phyloP scores from a whole-genome alignment of 2,888 invertebrate species.

The Drosophila mettleri region DNA sequence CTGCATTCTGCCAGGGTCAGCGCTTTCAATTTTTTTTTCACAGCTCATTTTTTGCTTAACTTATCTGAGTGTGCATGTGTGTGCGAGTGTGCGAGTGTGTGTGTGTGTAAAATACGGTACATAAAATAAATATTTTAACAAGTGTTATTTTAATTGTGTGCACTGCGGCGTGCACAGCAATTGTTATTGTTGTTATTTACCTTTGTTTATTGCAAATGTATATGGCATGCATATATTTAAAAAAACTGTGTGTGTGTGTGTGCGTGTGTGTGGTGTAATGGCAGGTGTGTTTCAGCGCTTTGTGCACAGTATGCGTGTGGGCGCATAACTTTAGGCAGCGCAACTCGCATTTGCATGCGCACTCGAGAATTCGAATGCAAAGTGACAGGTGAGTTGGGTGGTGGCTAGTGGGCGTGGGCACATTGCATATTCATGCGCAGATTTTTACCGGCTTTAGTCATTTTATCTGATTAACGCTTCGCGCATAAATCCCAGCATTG shows the following conservation, averaged over 20 bases:
- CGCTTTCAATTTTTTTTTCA: slow-evolving; percentile 50
- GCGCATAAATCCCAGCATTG: slow-evolving; percentile 44
- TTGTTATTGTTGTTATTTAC: slow-evolving; percentile 50
- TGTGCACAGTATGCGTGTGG: slow-evolving; percentile 50
- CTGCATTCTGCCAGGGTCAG: slow-evolving; percentile 43
- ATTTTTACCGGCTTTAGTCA: slow-evolving; percentile 44
- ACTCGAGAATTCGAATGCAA: slow-evolving; percentile 1
- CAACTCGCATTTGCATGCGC: slow-evolving; percentile 22
- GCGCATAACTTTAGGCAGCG: slow-evolving; percentile 61
- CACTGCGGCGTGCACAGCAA: slow-evolving; percentile 50
- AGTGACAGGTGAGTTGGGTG: not conserved
- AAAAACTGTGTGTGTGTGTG: not conserved
- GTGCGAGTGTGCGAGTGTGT: slow-evolving; percentile 1
- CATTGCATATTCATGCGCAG: slow-evolving; percentile 48
- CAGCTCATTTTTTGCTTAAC: slow-evolving; percentile 32
- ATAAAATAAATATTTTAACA: slow-evolving; percentile 76
- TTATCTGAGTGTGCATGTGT: not conserved
- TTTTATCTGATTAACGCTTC: slow-evolving; percentile 72
- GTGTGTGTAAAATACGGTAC: slow-evolving; percentile 31
- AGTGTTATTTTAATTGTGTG: slow-evolving; percentile 78
- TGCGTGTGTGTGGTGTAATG: slow-evolving; percentile 19
- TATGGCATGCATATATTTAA: slow-evolving; percentile 6
- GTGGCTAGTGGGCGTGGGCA: not conserved
- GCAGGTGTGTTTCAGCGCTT: slow-evolving; percentile 20
- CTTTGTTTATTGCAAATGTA: slow-evolving; percentile 31